A percentile compares a stretch with the other conserved stretches of the same genome.
Conservation (phyloP, 37 sponge, comb jelly and placozoan genomes). For the Tethya wilhelma region DNA sequence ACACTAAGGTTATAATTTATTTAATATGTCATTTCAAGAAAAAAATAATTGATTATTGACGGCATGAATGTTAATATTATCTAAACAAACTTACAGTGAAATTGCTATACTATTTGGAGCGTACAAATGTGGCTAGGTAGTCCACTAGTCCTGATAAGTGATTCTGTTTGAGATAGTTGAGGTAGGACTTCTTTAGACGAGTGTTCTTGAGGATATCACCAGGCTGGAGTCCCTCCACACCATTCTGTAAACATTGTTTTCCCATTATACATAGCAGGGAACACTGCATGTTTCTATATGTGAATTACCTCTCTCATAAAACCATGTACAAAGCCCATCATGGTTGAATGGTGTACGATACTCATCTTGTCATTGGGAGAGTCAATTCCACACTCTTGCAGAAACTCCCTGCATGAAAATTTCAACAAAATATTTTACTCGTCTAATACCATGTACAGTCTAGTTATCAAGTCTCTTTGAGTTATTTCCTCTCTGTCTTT, state of each 20-base stretch:
- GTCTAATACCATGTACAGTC: too few relatives aligned
- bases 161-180: constrained; percentile 26
- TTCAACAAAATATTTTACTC: neutral
- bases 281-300: neutral
- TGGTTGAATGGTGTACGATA: constrained; percentile 41
- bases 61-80: too few relatives aligned
- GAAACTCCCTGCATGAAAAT: neutral
- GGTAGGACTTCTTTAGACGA: constrained; percentile 23
- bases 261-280: neutral
- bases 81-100: too few relatives aligned
- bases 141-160: constrained; percentile 19
- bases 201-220: neutral
- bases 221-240: neutral
- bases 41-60: too few relatives aligned
- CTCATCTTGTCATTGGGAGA: constrained; percentile 26
- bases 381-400: neutral
- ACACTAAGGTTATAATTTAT: too few relatives aligned
- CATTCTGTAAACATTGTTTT: neutral
- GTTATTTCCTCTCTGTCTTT: neutral
- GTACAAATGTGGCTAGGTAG: constrained; percentile 43
- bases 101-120: neutral
- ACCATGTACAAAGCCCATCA: constrained; percentile 25
- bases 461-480: too few relatives aligned
- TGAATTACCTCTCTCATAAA: constrained; percentile 43
- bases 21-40: too few relatives aligned